Base-by-base conservation (phyloP, 2,888 invertebrate species). In the Eupithecia abbreviata region DNA sequence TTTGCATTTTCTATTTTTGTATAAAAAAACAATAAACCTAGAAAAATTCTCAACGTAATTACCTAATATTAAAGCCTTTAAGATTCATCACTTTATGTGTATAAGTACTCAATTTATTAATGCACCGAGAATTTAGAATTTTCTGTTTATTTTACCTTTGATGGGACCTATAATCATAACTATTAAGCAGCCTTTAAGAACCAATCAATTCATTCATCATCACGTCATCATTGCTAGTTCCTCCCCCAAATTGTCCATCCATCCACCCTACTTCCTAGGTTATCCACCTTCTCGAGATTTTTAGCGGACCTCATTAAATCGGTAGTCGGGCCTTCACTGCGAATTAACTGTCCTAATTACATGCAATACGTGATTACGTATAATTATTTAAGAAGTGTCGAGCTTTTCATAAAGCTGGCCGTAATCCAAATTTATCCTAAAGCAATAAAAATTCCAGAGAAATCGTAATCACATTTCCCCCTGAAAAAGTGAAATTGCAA, bases 291-390 rank as follows among this genome's bases (percentile, higher is more conserved):
- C n/a, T n/a, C 55, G 18, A 0, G 55, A 18, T 58, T 58, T 43
- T n/a, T n/a, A 45, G 67, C 67, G 2, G n/a, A 15, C 18, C 13
- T 69, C 43, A 4, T 47, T 45, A 68, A 10, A 3, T 69, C 45
- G 4, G 69, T 18, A 30, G 18, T 47, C 69, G 12, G 18, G 30
- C 47, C 45, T 30, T 18, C 45, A 15, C 3, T 77, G 47, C 74
- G 71, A 68, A 75, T 66, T 71, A 78, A 73, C 70, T 68, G 67
- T 75, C 62, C 58, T 68, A 71, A 75, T 71, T 73, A 70, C 70
- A 42, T 13, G 58, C 67, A n/a, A 71, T 30, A 49, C n/a, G n/a
- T n/a, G n/a, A n/a, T 65, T 62, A 47, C 49, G 58, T 30, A 71
- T 73, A 73, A 73, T 78, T 73, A 69, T 69, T 69, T 69, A 69